Evolutionary conservation across 2,888 invertebrate genomes (phyloP), one percentile per base, ranked within the genome.

Genomic region (Ormia ochracea): DNA sequence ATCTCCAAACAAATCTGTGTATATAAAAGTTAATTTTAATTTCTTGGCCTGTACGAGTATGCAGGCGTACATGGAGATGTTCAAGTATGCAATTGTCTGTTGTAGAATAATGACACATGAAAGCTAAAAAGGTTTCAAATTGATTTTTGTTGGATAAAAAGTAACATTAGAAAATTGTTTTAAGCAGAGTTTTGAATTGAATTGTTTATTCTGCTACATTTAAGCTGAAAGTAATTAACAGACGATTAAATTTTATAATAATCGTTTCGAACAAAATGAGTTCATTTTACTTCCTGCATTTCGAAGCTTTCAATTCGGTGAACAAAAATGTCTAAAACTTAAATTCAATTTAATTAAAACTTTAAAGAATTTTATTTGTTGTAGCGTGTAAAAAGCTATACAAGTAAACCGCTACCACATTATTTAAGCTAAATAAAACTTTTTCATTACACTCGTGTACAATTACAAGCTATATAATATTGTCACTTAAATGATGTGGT

Each of bases 11-110:
- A 52, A 41, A 28, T 54, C 36, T 36, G 45, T 56, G 48, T 56
- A 36, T n/a, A n/a, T n/a, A n/a, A n/a, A 33, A 73, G 63, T 73
- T 63, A 56, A 63, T 73, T 63, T 63, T 73, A 65, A 73, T 65
- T 73, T 73, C 63, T 59, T 70, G 38, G 48, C 1, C n/a, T 45
- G 26, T 12, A 1, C 7, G 9, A n/a, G n/a, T 41, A 14, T n/a
- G 4, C 21, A 5, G 5, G 48, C 26, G 26, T 48, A 4, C 12
- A 3, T n/a, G n/a, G 3, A 17, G 45, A 41, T 43, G 28, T 21
- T 31, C 4, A 38, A 26, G 9, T 45, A 23, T 19, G 12, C 14
- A 21, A n/a, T 45, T 36, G 21, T 38, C 28, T 48, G 9, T 28
- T 50, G 12, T 21, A 17, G 33, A 59, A 28, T n/a, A n/a, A n/a